Conservation (phyloP, 2,113 vertebrate genomes). For the Strigops habroptila region DNA sequence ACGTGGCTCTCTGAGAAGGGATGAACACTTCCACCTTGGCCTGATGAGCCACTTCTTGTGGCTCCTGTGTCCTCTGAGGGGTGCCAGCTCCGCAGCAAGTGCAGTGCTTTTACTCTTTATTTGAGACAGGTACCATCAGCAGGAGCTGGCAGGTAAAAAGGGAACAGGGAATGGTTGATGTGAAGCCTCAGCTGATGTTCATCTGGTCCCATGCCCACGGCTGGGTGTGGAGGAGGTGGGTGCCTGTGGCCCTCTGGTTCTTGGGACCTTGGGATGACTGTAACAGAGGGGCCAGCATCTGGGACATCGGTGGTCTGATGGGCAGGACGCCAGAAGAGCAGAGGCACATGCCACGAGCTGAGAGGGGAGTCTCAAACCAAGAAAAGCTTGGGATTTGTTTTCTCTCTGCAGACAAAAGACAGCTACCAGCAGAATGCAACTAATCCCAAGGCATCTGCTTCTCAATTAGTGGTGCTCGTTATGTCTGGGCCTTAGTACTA, state of each 20-base stretch:
- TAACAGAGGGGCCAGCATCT: neutral
- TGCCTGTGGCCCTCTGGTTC: neutral
- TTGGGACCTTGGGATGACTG: neutral
- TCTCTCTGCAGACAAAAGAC: neutral
- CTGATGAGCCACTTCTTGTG: neutral
- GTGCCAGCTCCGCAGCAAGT: neutral
- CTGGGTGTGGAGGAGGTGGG: neutral
- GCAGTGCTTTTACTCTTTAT: neutral
- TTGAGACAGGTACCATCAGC: neutral
- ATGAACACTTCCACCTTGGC: neutral
- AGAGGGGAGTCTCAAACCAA: neutral
- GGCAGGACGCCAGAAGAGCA: neutral
- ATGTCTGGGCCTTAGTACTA: neutral
- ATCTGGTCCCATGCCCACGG: accelerated
- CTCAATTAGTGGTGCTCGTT: neutral
- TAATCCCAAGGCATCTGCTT: neutral
- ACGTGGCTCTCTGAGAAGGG: neutral
- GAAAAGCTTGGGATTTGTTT: neutral
- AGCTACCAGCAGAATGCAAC: neutral
- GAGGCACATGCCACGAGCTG: neutral
- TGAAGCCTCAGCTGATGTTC: neutral
- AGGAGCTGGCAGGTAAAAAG: neutral
- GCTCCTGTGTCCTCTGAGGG: neutral
- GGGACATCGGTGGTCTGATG: no score
- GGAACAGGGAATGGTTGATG: neutral